Percentiles rank a stretch among this genome's conserved stretches.
phyloP scores from a whole-genome alignment of 2,113 vertebrate genomes.

The Calypte anna region DNA sequence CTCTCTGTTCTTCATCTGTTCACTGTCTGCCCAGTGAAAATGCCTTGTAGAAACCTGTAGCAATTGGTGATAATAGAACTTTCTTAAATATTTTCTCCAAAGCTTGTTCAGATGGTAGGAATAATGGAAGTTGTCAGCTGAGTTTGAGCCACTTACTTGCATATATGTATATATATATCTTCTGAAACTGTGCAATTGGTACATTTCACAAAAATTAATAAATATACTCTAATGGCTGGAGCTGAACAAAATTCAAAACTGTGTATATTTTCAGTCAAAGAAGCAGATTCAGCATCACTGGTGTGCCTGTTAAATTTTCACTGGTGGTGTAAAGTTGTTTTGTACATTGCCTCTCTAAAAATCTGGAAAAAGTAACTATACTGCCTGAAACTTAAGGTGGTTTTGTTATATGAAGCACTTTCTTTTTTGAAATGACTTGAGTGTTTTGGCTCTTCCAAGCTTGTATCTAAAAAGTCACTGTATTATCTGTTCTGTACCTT shows the following conservation, averaged over 20 bases:
- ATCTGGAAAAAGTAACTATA: background rate
- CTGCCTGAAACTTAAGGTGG: background rate
- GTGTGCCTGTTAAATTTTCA: background rate
- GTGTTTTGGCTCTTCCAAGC: background rate
- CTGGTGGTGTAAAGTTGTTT: background rate
- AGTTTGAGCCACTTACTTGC: background rate
- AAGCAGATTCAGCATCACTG: background rate
- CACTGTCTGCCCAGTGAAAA: background rate
- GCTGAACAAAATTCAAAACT: background rate
- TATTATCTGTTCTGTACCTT: background rate
- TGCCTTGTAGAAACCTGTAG: background rate
- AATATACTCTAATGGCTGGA: background rate
- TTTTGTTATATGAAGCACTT: background rate
- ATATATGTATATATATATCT: background rate
- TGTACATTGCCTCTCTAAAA: accelerated
- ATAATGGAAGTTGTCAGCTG: background rate
- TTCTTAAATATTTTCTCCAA: background rate
- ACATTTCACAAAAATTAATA: background rate
- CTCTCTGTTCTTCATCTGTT: background rate
- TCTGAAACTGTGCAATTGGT: background rate
- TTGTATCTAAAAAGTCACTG: background rate
- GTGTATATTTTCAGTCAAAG: background rate
- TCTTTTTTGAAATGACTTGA: background rate
- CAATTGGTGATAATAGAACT: background rate
- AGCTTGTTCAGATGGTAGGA: background rate